Percentiles rank a stretch among this genome's conserved stretches.
phyloP scores from a whole-genome alignment of 2,797 vertebrate species.

The Leptodactylus fallax region DNA sequence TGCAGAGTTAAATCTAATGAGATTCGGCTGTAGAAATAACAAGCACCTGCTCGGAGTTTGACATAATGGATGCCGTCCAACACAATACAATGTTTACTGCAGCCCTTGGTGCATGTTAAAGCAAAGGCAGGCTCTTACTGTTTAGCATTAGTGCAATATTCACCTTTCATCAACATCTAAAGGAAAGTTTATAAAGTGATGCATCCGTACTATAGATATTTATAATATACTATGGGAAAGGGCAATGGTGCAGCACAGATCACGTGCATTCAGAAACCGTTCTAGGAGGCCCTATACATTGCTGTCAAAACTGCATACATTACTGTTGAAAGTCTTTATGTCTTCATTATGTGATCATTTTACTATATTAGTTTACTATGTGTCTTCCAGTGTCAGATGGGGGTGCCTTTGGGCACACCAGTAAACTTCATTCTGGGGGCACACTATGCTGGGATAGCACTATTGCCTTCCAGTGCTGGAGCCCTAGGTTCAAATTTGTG shows the following conservation, averaged over 20 bases:
- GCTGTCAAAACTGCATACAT: too few relatives aligned
- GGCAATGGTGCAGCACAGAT: neutral
- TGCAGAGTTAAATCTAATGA: constrained; percentile 64
- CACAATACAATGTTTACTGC: constrained; percentile 54
- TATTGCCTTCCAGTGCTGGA: too few relatives aligned
- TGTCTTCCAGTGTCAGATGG: neutral
- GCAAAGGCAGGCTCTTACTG: constrained; percentile 16
- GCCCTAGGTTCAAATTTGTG: too few relatives aligned
- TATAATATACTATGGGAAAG: neutral
- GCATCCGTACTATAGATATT: neutral
- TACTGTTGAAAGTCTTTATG: too few relatives aligned
- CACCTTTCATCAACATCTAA: neutral
- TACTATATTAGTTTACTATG: neutral
- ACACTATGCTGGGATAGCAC: too few relatives aligned
- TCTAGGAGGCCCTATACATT: neutral
- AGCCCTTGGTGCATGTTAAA: constrained; percentile 47
- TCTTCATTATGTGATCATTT: too few relatives aligned
- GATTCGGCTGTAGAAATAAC: constrained; percentile 63
- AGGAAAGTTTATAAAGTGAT: neutral
- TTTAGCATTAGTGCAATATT: neutral
- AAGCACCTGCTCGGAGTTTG: constrained; percentile 63
- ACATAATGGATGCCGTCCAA: constrained; percentile 51
- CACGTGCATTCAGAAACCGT: neutral
- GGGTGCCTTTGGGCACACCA: too few relatives aligned
- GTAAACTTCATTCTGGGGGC: too few relatives aligned